Base-by-base conservation (phyloP, 2,888 invertebrate genomes). In the Pasiphila rectangulata region DNA sequence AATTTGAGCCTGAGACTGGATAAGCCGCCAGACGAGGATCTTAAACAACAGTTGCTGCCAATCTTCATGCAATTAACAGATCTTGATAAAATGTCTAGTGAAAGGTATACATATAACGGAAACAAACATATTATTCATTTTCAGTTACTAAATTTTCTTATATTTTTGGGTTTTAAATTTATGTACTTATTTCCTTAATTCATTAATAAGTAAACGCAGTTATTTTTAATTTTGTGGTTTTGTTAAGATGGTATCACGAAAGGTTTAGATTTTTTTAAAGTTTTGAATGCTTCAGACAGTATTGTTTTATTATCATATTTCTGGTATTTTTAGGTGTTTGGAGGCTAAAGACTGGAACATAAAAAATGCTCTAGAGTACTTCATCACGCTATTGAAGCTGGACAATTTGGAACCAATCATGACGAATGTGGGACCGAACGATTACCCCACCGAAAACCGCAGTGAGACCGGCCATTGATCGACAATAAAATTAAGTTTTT, bases 261-360 rank as follows among this genome's bases (percentile, higher is more conserved):
- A n/a, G n/a, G n/a, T n/a, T n/a, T n/a, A n/a, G n/a, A n/a, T n/a
- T n/a, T n/a, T n/a, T n/a, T n/a, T n/a, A n/a, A n/a, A n/a, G n/a
- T n/a, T n/a, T n/a, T n/a, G n/a, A n/a, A n/a, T n/a, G n/a, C n/a
- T n/a, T n/a, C n/a, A n/a, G n/a, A n/a, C n/a, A n/a, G n/a, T 10
- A 7, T 19, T 10, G 10, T n/a, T 9, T 12, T 20, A 25, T 34
- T 1, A 1, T 7, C 24, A 13, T 29, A 7, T 23, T 13, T 10
- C 38, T 16, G 40, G 5, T 36, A 24, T 13, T 47, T 85, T 88
- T 75, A 93, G 93, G 61, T 94, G 93, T 63, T 77, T 94, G 47
- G 90, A 91, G 61, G 83, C 90, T 51, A 92, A 91, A 56, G 79
- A 88, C 12, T 94, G 93, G 92, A 90, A 94, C 71, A 85, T 92